Conservation (phyloP, 2,113 vertebrate genomes). For the Dipodomys merriami region DNA sequence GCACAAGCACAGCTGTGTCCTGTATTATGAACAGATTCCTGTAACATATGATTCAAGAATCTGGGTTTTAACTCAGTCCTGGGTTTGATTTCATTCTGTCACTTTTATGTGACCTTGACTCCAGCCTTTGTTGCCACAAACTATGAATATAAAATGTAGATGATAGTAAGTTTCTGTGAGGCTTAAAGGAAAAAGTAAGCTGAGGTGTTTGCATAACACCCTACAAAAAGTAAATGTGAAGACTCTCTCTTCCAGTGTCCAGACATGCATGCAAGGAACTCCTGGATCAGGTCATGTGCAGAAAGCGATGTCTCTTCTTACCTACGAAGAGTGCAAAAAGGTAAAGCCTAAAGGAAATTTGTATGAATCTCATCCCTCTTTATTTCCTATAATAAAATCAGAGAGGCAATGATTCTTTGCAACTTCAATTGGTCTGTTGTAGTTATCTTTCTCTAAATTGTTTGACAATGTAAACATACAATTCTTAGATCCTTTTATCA, state of each 20-base stretch:
- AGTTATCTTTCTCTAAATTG: neutral
- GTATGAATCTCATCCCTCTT: neutral
- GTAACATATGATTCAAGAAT: neutral
- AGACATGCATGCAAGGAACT: neutral
- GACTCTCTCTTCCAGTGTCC: neutral
- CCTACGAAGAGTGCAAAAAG: neutral
- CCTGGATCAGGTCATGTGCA: neutral
- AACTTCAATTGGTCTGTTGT: neutral
- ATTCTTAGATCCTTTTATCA: neutral
- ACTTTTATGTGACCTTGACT: neutral
- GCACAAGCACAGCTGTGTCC: neutral
- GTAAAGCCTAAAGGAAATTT: neutral
- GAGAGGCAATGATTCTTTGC: neutral
- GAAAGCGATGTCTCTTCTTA: neutral
- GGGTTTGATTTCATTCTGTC: neutral
- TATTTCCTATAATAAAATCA: slow-evolving; percentile 28
- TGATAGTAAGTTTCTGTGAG: neutral
- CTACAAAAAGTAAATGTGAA: neutral
- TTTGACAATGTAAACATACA: neutral
- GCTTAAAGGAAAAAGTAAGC: neutral
- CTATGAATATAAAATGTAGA: neutral
- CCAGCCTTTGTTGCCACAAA: neutral
- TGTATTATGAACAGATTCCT: neutral
- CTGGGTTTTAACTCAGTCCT: neutral
- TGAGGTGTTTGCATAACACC: neutral